A percentile compares a stretch with the other conserved stretches of the same genome.
phyloP scores from a whole-genome alignment of 2,888 invertebrate genomes.

The Chouioia cunea region DNA sequence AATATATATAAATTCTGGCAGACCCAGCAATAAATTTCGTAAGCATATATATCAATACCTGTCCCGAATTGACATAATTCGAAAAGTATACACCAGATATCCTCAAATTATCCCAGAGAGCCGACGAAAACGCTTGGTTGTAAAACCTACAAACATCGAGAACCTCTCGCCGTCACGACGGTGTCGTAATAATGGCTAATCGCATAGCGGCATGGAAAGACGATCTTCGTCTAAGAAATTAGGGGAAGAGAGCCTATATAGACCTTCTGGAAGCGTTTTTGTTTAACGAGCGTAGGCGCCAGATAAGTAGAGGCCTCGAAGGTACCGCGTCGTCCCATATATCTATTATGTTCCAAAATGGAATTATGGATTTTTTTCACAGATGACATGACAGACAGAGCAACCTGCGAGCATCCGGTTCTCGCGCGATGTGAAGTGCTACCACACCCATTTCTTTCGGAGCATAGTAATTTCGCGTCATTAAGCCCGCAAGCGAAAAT shows the following conservation, averaged over 20 bases:
- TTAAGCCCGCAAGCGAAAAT: slow-evolving; percentile 43
- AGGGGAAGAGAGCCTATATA: neutral
- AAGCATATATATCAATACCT: no score
- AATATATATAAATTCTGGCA: no score
- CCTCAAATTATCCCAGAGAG: slow-evolving; percentile 1
- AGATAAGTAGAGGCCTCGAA: slow-evolving; percentile 59
- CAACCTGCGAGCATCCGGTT: slow-evolving; percentile 24
- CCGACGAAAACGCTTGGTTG: slow-evolving; percentile 18
- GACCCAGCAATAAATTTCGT: no score
- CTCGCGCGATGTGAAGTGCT: slow-evolving; percentile 3
- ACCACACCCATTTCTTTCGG: slow-evolving; percentile 23
- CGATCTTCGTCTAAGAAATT: slow-evolving; percentile 2
- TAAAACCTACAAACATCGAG: neutral
- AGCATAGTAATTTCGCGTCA: slow-evolving; percentile 37
- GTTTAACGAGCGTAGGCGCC: slow-evolving; percentile 59
- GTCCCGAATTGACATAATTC: no score
- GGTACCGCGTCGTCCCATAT: neutral
- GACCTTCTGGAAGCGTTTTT: slow-evolving; percentile 37
- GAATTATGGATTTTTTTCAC: slow-evolving; percentile 51
- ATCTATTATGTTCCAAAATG: slow-evolving; percentile 53
- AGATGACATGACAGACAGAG: slow-evolving; percentile 32
- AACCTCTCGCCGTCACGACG: neutral
- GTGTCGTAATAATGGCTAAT: slow-evolving; percentile 33
- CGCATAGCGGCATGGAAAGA: neutral
- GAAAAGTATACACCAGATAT: no score